phyloP scores from a whole-genome alignment of 1,140 invertebrate species.

The Drosophila fuyamai region DNA sequence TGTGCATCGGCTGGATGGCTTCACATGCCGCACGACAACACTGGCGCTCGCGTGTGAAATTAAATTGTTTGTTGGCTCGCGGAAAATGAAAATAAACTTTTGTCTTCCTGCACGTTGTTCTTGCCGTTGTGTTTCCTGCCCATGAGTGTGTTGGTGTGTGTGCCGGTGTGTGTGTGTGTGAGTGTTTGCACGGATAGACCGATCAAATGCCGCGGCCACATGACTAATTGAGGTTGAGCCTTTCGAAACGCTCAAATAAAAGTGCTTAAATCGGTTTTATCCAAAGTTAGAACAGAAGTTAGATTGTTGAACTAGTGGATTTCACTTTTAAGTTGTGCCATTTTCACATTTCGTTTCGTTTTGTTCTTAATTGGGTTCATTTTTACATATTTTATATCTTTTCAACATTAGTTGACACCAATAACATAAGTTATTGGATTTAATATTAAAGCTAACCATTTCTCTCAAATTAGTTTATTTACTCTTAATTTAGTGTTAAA shows the following conservation, averaged over 20 bases:
- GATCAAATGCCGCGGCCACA: slow-evolving; percentile 36
- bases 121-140: slow-evolving; percentile 4
- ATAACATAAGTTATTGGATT: too few relatives aligned
- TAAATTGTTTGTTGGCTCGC: slow-evolving; percentile 81
- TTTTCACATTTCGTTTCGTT: background rate
- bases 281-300: background rate
- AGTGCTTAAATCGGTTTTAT: slow-evolving; percentile 10
- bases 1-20: slow-evolving; percentile 61
- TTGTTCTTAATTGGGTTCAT: too few relatives aligned
- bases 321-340: too few relatives aligned
- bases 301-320: too few relatives aligned
- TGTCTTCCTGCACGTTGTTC: slow-evolving; percentile 17
- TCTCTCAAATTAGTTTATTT: too few relatives aligned
- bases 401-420: too few relatives aligned
- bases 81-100: slow-evolving; percentile 78
- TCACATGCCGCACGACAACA: slow-evolving; percentile 79
- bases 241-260: slow-evolving; percentile 9
- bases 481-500: too few relatives aligned
- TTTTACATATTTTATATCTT: too few relatives aligned
- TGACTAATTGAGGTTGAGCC: slow-evolving; percentile 30
- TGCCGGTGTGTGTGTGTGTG: background rate
- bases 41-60: slow-evolving; percentile 80
- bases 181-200: slow-evolving; percentile 3
- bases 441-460: too few relatives aligned
- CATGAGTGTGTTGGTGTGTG: slow-evolving; percentile 6